Conservation (phyloP, 2,888 invertebrate genomes). For the Lasioglossum zephyrum region DNA sequence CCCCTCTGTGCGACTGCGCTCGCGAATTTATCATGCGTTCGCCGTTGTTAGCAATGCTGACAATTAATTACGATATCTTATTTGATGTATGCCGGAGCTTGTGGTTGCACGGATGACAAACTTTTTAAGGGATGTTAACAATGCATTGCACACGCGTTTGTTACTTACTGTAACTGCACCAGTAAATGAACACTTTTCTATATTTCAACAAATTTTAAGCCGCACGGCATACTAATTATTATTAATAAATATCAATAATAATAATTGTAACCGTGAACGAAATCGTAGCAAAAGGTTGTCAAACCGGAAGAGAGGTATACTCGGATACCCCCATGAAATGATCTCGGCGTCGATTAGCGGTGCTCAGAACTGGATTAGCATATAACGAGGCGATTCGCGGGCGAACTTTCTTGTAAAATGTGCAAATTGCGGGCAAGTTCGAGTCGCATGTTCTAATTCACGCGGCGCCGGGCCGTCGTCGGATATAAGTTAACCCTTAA, state of each 20-base stretch:
- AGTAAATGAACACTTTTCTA: too few species aligned
- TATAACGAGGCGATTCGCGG: constrained; percentile 1
- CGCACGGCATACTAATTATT: too few species aligned
- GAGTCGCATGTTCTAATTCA: constrained; percentile 1
- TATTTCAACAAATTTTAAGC: too few species aligned
- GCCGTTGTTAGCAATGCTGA: neutral
- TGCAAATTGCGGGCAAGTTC: constrained; percentile 6
- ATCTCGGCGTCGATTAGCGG: neutral
- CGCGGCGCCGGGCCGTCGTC: neutral
- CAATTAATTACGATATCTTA: neutral
- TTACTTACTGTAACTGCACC: too few species aligned
- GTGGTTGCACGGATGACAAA: neutral
- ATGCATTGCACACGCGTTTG: too few species aligned
- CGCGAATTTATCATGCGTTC: neutral
- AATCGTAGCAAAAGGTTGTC: too few species aligned
- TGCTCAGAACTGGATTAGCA: neutral
- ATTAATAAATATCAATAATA: too few species aligned
- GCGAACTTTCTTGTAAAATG: neutral
- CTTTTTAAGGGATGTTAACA: too few species aligned
- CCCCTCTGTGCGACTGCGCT: neutral
- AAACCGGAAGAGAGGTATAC: neutral
- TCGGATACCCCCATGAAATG: neutral
- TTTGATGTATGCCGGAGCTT: neutral
- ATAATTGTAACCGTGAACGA: too few species aligned
- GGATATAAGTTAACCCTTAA: constrained; percentile 14